Conservation (phyloP, 2,797 vertebrate species). For the Myotis vivesi region DNA sequence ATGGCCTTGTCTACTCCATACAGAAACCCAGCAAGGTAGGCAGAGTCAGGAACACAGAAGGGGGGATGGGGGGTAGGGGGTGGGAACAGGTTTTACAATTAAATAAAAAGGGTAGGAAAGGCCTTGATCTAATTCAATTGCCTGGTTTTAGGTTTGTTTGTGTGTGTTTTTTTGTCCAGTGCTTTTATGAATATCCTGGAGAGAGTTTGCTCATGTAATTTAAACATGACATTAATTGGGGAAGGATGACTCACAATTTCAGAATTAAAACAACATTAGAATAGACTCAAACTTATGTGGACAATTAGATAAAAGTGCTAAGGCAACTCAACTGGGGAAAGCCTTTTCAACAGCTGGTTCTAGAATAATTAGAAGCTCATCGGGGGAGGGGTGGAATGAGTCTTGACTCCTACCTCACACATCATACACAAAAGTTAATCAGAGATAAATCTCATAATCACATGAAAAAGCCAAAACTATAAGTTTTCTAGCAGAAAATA, state of each 20-base stretch:
- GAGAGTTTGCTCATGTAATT: not conserved
- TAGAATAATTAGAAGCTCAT: not conserved
- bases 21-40: not conserved
- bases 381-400: not conserved
- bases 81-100: not conserved
- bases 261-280: not conserved
- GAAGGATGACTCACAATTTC: slow-evolving; percentile 3
- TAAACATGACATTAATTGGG: slow-evolving; percentile 22
- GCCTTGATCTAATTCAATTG: not conserved
- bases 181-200: not conserved
- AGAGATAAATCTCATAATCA: not conserved
- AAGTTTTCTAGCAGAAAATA: not conserved
- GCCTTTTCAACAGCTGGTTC: not conserved
- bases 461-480: not conserved
- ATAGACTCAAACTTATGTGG: not conserved
- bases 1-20: not conserved
- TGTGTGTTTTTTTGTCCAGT: not conserved
- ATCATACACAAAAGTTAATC: not conserved
- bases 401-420: not conserved
- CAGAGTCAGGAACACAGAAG: not conserved
- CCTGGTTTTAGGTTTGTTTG: not conserved
- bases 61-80: not conserved
- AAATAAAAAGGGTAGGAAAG: not conserved
- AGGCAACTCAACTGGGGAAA: not conserved
- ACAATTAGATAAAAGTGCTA: not conserved